Conservation (phyloP, 2,797 vertebrate genomes). For the Centroberyx gerrardi region DNA sequence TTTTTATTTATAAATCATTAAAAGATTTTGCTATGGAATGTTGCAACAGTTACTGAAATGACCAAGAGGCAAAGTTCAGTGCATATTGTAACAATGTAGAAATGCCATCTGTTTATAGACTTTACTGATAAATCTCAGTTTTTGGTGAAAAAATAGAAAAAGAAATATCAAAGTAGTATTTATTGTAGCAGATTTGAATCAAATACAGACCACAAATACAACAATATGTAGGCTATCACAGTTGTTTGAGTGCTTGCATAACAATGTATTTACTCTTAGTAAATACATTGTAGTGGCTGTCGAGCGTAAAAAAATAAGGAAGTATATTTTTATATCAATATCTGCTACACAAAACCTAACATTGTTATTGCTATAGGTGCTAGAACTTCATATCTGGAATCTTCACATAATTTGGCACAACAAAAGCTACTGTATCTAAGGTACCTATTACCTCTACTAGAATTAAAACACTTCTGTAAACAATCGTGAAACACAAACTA, state of each 20-base stretch:
- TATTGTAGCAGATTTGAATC: not conserved
- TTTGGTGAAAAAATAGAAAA: not conserved
- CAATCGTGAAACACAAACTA: not conserved
- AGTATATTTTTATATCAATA: not conserved
- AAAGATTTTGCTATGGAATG: not conserved
- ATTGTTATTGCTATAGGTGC: not conserved
- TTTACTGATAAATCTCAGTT: not conserved
- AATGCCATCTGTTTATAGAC: too few species aligned
- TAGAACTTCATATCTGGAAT: not conserved
- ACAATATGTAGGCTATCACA: not conserved
- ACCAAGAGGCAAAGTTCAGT: not conserved
- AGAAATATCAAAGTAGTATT: not conserved
- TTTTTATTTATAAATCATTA: not conserved
- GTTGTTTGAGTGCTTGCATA: too few species aligned
- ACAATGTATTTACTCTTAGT: too few species aligned
- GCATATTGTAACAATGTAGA: not conserved
- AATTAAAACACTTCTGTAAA: not conserved
- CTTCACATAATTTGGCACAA: not conserved
- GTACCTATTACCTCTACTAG: too few species aligned
- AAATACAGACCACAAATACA: not conserved
- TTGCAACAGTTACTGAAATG: constrained; percentile 1
- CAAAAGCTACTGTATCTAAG: too few species aligned
- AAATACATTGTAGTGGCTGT: too few species aligned
- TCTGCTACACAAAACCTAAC: not conserved
- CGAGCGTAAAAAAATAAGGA: too few species aligned